These are phyloP conservation scores for Isotomurus palustris DNA, from an alignment of 2,888 invertebrate genomes.

Conservation along the genomic window DNA sequence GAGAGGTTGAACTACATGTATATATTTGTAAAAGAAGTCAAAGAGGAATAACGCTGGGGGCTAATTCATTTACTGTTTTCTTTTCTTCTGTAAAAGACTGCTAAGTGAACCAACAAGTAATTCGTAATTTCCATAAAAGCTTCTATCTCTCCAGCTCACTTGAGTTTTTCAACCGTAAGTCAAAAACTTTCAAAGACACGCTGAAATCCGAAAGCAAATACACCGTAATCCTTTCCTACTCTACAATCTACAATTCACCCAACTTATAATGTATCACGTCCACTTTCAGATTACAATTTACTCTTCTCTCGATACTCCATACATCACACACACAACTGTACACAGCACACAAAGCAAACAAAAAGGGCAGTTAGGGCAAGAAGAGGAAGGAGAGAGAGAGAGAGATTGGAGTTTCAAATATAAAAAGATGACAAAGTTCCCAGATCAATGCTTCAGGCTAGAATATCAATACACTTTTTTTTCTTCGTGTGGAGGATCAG, in stretches of 20 bases:
- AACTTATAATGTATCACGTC: too few species aligned
- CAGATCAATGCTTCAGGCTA: not conserved
- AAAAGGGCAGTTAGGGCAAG: not conserved
- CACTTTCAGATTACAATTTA: too few species aligned
- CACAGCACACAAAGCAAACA: too few species aligned
- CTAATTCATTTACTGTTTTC: not conserved
- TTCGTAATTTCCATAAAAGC: slow-evolving; percentile 2
- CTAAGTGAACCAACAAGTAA: slow-evolving; percentile 2
- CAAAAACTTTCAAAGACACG: too few species aligned
- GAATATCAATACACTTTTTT: not conserved
- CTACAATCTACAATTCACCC: too few species aligned
- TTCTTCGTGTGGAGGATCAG: not conserved
- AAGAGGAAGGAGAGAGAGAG: not conserved
- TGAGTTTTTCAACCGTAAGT: not conserved
- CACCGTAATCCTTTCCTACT: too few species aligned
- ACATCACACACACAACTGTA: too few species aligned
- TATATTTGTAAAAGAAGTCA: too few species aligned
- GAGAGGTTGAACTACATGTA: too few species aligned
- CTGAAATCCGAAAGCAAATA: too few species aligned
- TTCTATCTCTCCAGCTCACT: not conserved
- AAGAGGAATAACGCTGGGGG: not conserved
- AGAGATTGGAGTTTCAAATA: not conserved
- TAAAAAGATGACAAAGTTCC: slow-evolving; percentile 1
- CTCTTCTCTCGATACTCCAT: too few species aligned
- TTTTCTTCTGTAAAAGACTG: not conserved